Percentiles rank a stretch among this genome's conserved stretches.
Evolutionary conservation across 2,113 vertebrate genomes (phyloP).

Genomic region (Entosphenus tridentatus): DNA sequence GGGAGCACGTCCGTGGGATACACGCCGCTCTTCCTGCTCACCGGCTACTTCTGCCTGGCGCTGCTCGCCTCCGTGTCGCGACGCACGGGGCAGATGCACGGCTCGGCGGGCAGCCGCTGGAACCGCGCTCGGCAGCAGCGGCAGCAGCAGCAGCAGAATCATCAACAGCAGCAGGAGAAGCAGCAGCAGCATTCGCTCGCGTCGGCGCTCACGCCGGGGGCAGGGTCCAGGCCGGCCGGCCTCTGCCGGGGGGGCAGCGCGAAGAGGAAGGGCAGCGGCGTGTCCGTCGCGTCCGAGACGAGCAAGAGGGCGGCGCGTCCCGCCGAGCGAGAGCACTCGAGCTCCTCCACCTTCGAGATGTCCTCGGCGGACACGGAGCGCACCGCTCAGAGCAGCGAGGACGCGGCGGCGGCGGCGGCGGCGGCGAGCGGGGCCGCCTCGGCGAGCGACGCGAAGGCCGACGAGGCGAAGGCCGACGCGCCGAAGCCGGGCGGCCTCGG

Average conservation of each 20-base stretch:
- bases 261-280: background rate
- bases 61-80: background rate
- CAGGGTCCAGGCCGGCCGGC: too few species aligned
- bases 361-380: constrained; percentile 5
- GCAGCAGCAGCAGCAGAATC: background rate
- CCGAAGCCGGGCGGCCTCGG: background rate
- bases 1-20: constrained; percentile 1
- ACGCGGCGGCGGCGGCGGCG: background rate
- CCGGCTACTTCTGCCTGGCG: background rate
- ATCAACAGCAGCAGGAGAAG: background rate
- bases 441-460: background rate
- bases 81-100: background rate
- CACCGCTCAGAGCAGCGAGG: background rate
- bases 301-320: too few species aligned
- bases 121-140: background rate
- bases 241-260: background rate
- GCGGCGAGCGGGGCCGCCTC: background rate
- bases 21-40: constrained; percentile 1
- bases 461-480: background rate
- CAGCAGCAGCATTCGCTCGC: background rate
- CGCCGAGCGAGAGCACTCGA: background rate
- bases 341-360: constrained; percentile 6
- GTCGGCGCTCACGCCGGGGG: too few species aligned
- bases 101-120: background rate
- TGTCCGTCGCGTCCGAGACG: background rate